Conservation (phyloP, 2,113 vertebrate species). For the Polyodon spathula region DNA sequence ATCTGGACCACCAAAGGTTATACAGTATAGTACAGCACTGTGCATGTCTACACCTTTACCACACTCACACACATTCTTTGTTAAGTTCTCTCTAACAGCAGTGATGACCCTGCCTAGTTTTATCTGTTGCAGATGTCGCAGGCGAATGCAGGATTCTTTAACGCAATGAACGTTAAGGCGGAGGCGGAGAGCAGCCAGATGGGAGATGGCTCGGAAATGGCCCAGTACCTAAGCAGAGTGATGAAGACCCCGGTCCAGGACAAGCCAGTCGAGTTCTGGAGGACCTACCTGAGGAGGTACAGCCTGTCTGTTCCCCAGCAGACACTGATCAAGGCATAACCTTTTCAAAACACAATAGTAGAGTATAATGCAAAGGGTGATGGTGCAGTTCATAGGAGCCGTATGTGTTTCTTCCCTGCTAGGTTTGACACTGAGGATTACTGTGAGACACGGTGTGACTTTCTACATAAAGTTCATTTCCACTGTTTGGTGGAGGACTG, state of each 20-base stretch:
- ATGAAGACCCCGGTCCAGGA: constrained; percentile 75
- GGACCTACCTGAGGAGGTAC: constrained; percentile 88
- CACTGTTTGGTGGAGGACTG: constrained; percentile 94
- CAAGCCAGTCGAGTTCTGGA: constrained; percentile 82
- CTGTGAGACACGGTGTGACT: constrained; percentile 89
- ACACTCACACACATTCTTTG: no score
- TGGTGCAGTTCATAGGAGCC: no score
- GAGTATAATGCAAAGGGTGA: no score
- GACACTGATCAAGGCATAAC: neutral
- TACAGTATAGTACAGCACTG: no score
- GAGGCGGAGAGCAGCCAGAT: constrained; percentile 68
- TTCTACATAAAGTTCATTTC: constrained; percentile 92
- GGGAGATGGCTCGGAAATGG: constrained; percentile 53
- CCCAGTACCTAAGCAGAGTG: constrained; percentile 73
- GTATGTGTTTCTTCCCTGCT: constrained; percentile 11
- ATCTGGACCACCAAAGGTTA: no score
- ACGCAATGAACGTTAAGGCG: constrained; percentile 71
- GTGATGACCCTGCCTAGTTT: constrained; percentile 1
- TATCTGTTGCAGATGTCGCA: constrained; percentile 69
- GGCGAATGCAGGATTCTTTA: constrained; percentile 71
- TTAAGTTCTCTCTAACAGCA: neutral
- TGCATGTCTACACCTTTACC: no score
- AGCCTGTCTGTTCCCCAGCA: no score
- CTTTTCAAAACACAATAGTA: neutral
- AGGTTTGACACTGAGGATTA: constrained; percentile 93